Evolutionary conservation across 2,797 vertebrate genomes (phyloP), one percentile per base, ranked within the genome.

Genomic region (Tolypeutes matacus): DNA sequence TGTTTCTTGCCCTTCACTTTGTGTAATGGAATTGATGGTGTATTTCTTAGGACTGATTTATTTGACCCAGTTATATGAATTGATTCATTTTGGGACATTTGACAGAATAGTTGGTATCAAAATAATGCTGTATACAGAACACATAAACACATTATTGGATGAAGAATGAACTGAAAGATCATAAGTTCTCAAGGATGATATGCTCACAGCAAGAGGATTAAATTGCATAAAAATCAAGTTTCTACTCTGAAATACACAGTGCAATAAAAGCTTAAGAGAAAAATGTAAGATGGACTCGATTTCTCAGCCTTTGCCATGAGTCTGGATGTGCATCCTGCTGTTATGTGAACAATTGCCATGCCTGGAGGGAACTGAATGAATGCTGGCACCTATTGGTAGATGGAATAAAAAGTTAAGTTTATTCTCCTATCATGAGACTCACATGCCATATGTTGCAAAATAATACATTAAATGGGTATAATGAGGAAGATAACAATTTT

Each of bases 181-280:
- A 9, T 88, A 95, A 96, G 86, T 95, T 96, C 87, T 95, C 94
- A 95, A 58, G 97, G 76, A 97, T 95, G 93, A 95, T 96, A 70
- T 53, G 39, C 49, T 91, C 72, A 93, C 92, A 97, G 88, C 51
- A 93, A 97, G 91, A 89, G 72, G 69, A 96, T 92, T 94, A 95
- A 95, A 96, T 95, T 96, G 91, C 81, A 95, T 97, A 91, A 96
- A 97, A 96, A 94, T 94, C 96, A 96, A 97, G 90, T 94, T 72
- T 58, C 91, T 81, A 78, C 65, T 94, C 70, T 93, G 89, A 96
- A 96, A 93, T 96, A 78, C 89, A 92, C 0, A 0, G n/a, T 84
- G 29, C 46, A 96, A 90, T 96, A 96, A 97, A 97, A 92, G n/a
- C 77, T 82, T 70, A 69, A 84, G 87, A 97, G 93, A 91, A 96